phyloP scores from a whole-genome alignment of 2,113 vertebrate species.

The Scomber japonicus region DNA sequence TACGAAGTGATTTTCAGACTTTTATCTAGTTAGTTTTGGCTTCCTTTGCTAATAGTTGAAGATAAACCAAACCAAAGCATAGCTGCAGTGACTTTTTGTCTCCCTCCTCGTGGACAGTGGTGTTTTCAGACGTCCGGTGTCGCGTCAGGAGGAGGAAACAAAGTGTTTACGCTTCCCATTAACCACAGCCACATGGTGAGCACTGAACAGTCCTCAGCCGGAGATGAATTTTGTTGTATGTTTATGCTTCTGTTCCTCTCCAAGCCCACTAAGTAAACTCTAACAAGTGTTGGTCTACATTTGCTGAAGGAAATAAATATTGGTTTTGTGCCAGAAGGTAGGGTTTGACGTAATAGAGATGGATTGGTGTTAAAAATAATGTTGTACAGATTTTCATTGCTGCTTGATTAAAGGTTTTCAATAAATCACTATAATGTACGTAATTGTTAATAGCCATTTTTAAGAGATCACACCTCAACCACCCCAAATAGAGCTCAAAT shows the following conservation, averaged over 20 bases:
- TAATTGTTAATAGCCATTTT: too few relatives aligned
- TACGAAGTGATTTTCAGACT: too few relatives aligned
- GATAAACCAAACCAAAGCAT: neutral
- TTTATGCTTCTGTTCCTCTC: conserved; percentile 26
- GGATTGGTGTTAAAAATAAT: neutral
- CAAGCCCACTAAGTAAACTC: neutral
- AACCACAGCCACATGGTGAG: neutral
- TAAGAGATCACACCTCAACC: too few relatives aligned
- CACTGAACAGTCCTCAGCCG: neutral
- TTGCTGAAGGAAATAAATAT: conserved; percentile 23
- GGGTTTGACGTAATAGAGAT: neutral
- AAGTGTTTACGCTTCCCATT: conserved; percentile 32
- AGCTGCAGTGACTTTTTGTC: neutral
- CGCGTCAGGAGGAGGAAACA: conserved; percentile 13
- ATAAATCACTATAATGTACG: too few relatives aligned
- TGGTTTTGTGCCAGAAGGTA: conserved; percentile 9
- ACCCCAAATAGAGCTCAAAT: too few relatives aligned
- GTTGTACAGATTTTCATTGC: too few relatives aligned
- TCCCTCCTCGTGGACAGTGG: neutral
- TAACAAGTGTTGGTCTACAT: neutral
- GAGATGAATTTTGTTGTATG: conserved; percentile 17
- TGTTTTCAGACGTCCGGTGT: neutral
- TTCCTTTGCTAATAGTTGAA: too few relatives aligned
- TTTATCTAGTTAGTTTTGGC: too few relatives aligned
- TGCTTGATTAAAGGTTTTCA: too few relatives aligned